A percentile compares a stretch with the other conserved stretches of the same genome.
Conservation (phyloP, 1,140 invertebrate genomes). For the Atta texana region DNA sequence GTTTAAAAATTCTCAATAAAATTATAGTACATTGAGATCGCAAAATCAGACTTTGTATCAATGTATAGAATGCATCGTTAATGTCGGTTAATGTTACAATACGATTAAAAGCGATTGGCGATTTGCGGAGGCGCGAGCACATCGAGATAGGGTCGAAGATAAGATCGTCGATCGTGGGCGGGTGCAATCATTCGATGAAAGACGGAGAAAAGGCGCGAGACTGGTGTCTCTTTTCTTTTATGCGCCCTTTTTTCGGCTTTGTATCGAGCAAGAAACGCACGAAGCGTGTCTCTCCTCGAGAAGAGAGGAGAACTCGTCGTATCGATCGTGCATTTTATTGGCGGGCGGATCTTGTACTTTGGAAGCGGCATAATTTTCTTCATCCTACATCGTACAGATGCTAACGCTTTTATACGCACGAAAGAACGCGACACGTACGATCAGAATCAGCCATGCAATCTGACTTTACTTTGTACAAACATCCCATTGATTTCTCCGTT, state of each 20-base stretch:
- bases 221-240: slow-evolving; percentile 54
- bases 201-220: slow-evolving; percentile 49
- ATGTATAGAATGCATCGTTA: slow-evolving; percentile 71
- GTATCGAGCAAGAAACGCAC: slow-evolving; percentile 23
- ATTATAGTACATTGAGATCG: background rate
- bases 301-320: slow-evolving; percentile 30
- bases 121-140: slow-evolving; percentile 72
- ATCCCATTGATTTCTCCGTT: slow-evolving; percentile 3
- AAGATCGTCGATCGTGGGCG: slow-evolving; percentile 78
- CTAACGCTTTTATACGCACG: slow-evolving; percentile 7
- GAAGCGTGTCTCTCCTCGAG: slow-evolving; percentile 34
- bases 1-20: background rate
- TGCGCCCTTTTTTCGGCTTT: slow-evolving; percentile 1
- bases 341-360: slow-evolving; percentile 44
- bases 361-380: slow-evolving; percentile 53
- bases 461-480: slow-evolving; percentile 16
- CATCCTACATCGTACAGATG: slow-evolving; percentile 41
- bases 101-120: slow-evolving; percentile 76
- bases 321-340: slow-evolving; percentile 57
- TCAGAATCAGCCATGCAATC: slow-evolving; percentile 16
- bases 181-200: slow-evolving; percentile 63
- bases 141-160: slow-evolving; percentile 69
- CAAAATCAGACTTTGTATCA: slow-evolving; percentile 12
- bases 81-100: slow-evolving; percentile 65
- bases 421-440: slow-evolving; percentile 13